phyloP scores from a whole-genome alignment of 2,797 vertebrate species.

The Thripadectes ignobilis region DNA sequence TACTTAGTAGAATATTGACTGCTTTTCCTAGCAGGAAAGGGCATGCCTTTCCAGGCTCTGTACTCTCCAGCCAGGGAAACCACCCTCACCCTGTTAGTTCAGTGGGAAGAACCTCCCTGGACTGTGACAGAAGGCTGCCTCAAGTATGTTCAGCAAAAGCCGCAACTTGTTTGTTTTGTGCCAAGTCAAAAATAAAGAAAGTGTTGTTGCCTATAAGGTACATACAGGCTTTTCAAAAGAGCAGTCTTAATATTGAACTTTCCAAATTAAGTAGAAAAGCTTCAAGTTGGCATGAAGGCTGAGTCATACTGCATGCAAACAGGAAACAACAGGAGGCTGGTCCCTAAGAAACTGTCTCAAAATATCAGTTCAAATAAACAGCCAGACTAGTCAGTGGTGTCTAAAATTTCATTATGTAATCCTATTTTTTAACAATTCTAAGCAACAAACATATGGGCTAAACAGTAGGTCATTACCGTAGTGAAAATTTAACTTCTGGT shows the following conservation, averaged over 20 bases:
- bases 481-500: conserved; percentile 19
- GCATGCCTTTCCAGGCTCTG: background rate
- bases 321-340: conserved; percentile 44
- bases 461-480: conserved; percentile 1
- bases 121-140: background rate
- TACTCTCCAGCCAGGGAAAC: background rate
- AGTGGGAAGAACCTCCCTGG: background rate
- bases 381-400: background rate
- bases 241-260: background rate
- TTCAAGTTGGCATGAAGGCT: conserved; percentile 1
- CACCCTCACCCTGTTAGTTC: background rate
- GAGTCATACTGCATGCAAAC: conserved; percentile 44
- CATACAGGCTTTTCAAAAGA: background rate
- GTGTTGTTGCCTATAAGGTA: background rate
- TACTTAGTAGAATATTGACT: background rate
- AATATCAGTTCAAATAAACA: conserved; percentile 55
- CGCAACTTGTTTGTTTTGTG: background rate
- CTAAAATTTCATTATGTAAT: conserved; percentile 32
- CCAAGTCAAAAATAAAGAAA: background rate
- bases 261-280: background rate
- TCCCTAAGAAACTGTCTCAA: conserved; percentile 46
- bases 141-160: background rate
- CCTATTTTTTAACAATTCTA: conserved; percentile 29
- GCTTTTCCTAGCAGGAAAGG: background rate
- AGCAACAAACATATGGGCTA: conserved; percentile 1